phyloP scores from a whole-genome alignment of 2,113 vertebrate genomes.

The Falco punctatus region DNA sequence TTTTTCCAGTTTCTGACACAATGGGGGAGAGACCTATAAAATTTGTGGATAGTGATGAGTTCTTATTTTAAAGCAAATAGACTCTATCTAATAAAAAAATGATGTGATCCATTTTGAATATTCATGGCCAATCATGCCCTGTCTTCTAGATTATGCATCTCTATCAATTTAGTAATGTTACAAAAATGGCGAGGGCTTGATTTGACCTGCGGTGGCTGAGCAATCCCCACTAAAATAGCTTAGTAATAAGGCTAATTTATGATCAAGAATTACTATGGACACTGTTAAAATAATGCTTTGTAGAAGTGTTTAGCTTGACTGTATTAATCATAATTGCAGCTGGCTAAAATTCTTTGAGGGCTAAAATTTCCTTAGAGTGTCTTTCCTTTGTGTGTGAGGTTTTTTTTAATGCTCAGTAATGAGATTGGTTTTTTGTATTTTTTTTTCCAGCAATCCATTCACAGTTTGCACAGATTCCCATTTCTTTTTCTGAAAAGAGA shows the following conservation, averaged over 20 bases:
- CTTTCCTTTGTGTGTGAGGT: not conserved
- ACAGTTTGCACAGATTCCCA: not conserved
- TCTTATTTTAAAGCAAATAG: not conserved
- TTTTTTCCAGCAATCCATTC: not conserved
- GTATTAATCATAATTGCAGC: not conserved
- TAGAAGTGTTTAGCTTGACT: not conserved
- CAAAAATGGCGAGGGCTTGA: not conserved
- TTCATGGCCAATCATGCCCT: not conserved
- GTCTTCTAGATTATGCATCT: not conserved
- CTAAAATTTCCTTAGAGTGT: not conserved
- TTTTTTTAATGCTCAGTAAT: not conserved
- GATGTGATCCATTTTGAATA: not conserved
- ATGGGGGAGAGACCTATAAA: not conserved
- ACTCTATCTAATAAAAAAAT: not conserved
- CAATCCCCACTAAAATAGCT: not conserved
- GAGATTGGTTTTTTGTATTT: not conserved
- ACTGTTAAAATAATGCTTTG: not conserved
- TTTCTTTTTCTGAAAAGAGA: not conserved
- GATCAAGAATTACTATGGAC: not conserved
- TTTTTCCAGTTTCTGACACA: not conserved
- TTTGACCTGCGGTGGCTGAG: not conserved
- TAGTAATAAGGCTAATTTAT: not conserved
- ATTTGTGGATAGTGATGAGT: not conserved
- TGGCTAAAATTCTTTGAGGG: not conserved
- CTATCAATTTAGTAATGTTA: not conserved